Percentiles rank a stretch among this genome's conserved stretches.
Evolutionary conservation across 53 echinoderm and acorn worm genomes (phyloP).

Genomic region (Arbacia lixula): DNA sequence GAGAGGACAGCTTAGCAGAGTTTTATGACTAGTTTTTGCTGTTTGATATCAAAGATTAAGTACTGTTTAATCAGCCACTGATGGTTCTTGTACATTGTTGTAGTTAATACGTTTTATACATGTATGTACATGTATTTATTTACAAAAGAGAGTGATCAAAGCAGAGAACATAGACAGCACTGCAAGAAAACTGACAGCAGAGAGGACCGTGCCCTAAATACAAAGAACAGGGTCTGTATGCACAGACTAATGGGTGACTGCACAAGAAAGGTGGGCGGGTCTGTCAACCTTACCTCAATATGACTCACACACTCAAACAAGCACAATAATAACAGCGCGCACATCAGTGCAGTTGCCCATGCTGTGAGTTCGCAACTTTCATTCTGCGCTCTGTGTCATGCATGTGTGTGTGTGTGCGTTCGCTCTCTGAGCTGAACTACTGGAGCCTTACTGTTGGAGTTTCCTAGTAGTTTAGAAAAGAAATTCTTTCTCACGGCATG

Average conservation of each 20-base stretch:
- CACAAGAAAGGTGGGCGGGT: constrained; percentile 21
- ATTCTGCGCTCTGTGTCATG: not conserved
- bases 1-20: no score
- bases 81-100: no score
- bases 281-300: constrained; percentile 13
- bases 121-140: no score
- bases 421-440: not conserved
- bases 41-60: no score
- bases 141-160: no score
- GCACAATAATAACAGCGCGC: constrained; percentile 33
- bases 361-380: constrained; percentile 26
- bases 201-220: no score
- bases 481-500: constrained; percentile 1
- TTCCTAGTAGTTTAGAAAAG: constrained; percentile 12
- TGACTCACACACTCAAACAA: constrained; percentile 34
- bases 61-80: no score
- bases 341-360: constrained; percentile 1
- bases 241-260: not conserved
- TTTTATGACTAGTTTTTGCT: no score
- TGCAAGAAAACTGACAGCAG: no score
- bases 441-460: not conserved
- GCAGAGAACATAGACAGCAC: no score
- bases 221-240: no score
- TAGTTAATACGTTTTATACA: no score
- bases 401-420: not conserved